Percentiles rank a stretch among this genome's conserved stretches.
Evolutionary conservation across 2,888 invertebrate genomes (phyloP).

Genomic region (Drosophila basisetae): DNA sequence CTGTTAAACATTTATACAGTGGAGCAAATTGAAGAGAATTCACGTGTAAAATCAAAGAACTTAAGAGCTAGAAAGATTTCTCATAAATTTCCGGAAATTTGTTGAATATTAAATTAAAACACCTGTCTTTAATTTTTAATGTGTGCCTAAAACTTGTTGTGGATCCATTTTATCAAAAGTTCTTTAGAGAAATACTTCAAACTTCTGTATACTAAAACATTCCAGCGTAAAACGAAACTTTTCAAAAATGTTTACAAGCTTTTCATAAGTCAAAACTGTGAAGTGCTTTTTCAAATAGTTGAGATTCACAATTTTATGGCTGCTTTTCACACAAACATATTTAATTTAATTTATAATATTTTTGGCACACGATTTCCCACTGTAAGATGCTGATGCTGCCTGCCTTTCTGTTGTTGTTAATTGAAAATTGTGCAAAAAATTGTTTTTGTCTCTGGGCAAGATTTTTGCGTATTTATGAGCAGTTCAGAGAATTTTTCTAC

Average conservation of each 20-base stretch:
- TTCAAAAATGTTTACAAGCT: neutral
- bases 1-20: constrained; percentile 57
- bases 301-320: neutral
- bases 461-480: constrained; percentile 51
- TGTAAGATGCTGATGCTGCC: constrained; percentile 5
- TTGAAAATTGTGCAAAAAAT: constrained; percentile 76
- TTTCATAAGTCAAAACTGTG: neutral
- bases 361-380: neutral
- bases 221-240: neutral
- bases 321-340: neutral
- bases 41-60: neutral
- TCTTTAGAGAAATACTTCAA: neutral
- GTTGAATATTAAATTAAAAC: neutral
- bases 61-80: neutral
- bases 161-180: neutral
- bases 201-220: neutral
- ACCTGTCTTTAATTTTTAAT: neutral
- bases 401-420: constrained; percentile 46
- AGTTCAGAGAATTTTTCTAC: constrained; percentile 40
- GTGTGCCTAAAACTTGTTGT: neutral
- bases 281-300: neutral
- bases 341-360: neutral
- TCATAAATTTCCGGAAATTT: neutral
- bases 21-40: neutral
- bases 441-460: constrained; percentile 41